Percentiles rank a stretch among this genome's conserved stretches.
Evolutionary conservation across 2,888 invertebrate genomes (phyloP).

Genomic region (Mimachlamys varia): DNA sequence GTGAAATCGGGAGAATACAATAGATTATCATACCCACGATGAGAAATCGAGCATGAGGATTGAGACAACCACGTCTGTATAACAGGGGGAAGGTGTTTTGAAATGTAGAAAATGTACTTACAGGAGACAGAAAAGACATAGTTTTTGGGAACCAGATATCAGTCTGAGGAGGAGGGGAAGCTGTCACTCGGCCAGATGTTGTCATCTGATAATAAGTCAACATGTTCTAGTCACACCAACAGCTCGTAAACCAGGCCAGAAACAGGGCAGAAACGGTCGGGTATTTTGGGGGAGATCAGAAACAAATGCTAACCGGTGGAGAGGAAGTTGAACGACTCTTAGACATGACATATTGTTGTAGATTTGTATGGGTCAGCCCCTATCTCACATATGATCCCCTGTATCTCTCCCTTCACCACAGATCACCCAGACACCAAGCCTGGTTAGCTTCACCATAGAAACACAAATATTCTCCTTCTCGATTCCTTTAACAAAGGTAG

Average conservation of each 20-base stretch:
- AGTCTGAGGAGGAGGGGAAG: background rate
- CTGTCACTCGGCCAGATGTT: background rate
- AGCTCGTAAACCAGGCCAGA: background rate
- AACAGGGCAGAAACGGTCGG: background rate
- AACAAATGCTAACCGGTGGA: background rate
- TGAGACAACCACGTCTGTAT: background rate
- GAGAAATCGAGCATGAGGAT: background rate
- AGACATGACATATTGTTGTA: constrained; percentile 34
- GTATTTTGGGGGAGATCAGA: background rate
- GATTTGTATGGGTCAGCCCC: constrained; percentile 31
- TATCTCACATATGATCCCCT: background rate
- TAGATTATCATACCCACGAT: background rate
- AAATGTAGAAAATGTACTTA: constrained; percentile 5
- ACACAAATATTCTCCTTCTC: background rate
- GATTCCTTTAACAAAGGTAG: too few species aligned
- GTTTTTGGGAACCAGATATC: background rate
- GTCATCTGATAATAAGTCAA: constrained; percentile 20
- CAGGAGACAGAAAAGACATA: constrained; percentile 2
- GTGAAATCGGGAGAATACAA: background rate
- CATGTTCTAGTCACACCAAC: background rate
- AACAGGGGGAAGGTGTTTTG: background rate
- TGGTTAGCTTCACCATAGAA: background rate
- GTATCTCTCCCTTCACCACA: background rate
- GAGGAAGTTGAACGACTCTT: constrained; percentile 29
- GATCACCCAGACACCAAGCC: background rate